These are phyloP conservation scores for Ips typographus DNA, from an alignment of 1,140 invertebrate species.

Conservation along the genomic window DNA sequence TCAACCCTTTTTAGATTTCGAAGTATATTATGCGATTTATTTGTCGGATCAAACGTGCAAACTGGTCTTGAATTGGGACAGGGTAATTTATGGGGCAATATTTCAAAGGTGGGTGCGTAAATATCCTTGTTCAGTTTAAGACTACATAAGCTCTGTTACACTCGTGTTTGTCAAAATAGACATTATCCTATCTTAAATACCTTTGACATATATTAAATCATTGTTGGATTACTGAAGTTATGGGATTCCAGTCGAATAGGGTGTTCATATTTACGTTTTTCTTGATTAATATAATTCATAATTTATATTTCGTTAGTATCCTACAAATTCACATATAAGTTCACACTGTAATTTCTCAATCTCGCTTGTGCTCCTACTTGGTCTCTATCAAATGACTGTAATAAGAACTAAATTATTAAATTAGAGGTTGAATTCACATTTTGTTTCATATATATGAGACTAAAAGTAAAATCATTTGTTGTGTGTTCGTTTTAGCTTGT, in stretches of 20 bases:
- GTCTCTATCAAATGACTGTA: too few relatives aligned
- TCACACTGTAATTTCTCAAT: too few relatives aligned
- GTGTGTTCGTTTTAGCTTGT: too few relatives aligned
- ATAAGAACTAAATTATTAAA: too few relatives aligned
- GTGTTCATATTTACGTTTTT: background rate
- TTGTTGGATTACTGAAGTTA: background rate
- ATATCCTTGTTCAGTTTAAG: conserved; percentile 39
- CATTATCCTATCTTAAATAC: conserved; percentile 6
- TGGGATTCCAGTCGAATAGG: background rate
- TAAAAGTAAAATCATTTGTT: too few relatives aligned
- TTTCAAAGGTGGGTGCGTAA: conserved; percentile 39
- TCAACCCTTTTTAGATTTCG: conserved; percentile 4
- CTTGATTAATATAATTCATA: background rate
- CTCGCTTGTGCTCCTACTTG: too few relatives aligned
- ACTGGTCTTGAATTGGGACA: conserved; percentile 24
- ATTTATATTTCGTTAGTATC: background rate
- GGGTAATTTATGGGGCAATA: conserved; percentile 41
- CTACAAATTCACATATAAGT: too few relatives aligned
- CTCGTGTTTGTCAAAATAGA: conserved; percentile 35
- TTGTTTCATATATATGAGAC: too few relatives aligned
- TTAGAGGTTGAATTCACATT: too few relatives aligned
- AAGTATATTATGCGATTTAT: conserved; percentile 4
- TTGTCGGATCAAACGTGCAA: conserved; percentile 28
- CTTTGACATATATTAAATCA: background rate
- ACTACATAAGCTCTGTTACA: conserved; percentile 41